Evolutionary conservation across 2,888 invertebrate species (phyloP).

Genomic region (Schizaphis graminum): DNA sequence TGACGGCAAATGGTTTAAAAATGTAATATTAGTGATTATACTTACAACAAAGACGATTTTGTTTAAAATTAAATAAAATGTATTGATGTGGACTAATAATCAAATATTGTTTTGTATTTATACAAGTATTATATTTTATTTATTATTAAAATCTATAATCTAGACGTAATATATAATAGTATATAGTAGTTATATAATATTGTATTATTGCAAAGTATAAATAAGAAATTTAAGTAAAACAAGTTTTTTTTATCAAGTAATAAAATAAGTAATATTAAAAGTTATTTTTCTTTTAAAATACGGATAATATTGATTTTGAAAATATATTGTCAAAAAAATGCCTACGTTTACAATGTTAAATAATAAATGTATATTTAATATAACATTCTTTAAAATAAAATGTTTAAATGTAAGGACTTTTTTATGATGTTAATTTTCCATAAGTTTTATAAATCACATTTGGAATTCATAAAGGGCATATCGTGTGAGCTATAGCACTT

Average conservation of each 20-base stretch:
- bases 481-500: conserved; percentile 5
- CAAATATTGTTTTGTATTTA: background rate
- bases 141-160: background rate
- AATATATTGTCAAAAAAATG: background rate
- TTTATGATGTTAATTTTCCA: background rate
- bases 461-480: conserved; percentile 43
- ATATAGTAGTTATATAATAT: background rate
- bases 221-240: background rate
- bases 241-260: background rate
- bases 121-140: background rate
- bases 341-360: background rate
- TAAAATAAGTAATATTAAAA: background rate
- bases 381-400: background rate
- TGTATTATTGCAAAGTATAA: background rate
- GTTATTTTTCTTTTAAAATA: background rate
- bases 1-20: conserved; percentile 12
- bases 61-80: background rate
- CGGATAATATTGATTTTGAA: background rate
- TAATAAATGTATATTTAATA: background rate
- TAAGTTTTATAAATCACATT: conserved; percentile 33
- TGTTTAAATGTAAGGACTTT: background rate
- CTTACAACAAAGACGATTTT: background rate
- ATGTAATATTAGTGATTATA: background rate
- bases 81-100: background rate
- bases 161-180: background rate